Evolutionary conservation across 1,140 invertebrate species (phyloP), one percentile per base, ranked within the genome.

Genomic region (Zaprionus africanus): DNA sequence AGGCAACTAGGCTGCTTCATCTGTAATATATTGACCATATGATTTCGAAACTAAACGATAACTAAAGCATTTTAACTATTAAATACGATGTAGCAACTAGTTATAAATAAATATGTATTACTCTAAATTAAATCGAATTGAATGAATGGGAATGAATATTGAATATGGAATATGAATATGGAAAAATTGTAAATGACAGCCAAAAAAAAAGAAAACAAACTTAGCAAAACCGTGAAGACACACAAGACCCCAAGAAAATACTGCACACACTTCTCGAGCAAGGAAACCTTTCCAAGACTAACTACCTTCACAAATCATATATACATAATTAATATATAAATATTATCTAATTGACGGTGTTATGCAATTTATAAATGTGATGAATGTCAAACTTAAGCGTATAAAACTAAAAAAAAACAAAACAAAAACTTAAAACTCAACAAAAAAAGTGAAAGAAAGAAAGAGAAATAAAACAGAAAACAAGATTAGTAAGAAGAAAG

Each of bases 341-440:
- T 78, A 86, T 81, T 87, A 87, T 88, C 81, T 84, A 88, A 76
- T 87, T 87, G 84, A 88, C 65, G 84, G 84, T 87, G 84, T 87
- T 87, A 87, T 88, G 83, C 84, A 87, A 88, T 88, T 88, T 88
- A 90, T 88, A 90, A 88, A 88, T 88, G 84, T 88, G 84, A 88
- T 88, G 84, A 90, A 88, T 88, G 84, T 88, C 81, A 88, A 87
- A 81, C 84, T 87, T 88, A 84, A 87, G 81, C 81, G 78, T 84
- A 84, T 81, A 65, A 54, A 79, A 84, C 51, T 54, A 19, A 61
- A 78, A 76, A 13, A 72, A 41, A 41, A 41, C 5, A 11, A 22
- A 22, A 22, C 28, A 31, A 31, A 67, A 64, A 49, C 15, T 46
- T 76, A 68, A 71, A 63, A 19, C 22, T 12, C 7, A 61, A 51